Evolutionary conservation across 2,888 invertebrate species (phyloP).

Genomic region (Bursaphelenchus okinawaensis): DNA sequence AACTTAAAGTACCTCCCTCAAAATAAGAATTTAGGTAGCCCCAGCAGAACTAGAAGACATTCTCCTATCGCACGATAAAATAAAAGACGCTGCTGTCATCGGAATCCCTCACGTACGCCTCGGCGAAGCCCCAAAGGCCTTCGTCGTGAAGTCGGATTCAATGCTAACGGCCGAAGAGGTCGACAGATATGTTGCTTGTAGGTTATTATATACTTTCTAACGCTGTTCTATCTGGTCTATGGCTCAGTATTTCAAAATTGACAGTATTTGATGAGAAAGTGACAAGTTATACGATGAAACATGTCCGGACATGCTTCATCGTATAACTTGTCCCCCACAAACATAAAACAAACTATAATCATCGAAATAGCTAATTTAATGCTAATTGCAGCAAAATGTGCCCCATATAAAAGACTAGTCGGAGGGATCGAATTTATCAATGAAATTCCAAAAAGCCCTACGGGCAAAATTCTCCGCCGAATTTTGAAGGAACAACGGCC

Average conservation of each 20-base stretch:
- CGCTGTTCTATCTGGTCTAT: too few relatives aligned
- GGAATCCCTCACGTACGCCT: constrained; percentile 12
- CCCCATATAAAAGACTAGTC: neutral
- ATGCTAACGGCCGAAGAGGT: neutral
- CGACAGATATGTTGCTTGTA: neutral
- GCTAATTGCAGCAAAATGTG: neutral
- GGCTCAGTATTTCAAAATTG: too few relatives aligned
- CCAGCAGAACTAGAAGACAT: constrained; percentile 32
- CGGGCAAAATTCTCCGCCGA: neutral
- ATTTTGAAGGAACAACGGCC: neutral
- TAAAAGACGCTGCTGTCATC: constrained; percentile 31
- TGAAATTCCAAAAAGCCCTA: constrained; percentile 1
- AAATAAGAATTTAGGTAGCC: too few relatives aligned
- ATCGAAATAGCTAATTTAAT: neutral
- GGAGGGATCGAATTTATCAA: constrained; percentile 2
- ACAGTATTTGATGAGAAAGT: too few relatives aligned
- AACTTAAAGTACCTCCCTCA: too few relatives aligned
- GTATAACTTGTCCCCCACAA: too few relatives aligned
- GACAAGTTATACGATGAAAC: too few relatives aligned
- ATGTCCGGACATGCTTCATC: too few relatives aligned
- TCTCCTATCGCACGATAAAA: constrained; percentile 27
- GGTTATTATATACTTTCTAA: too few relatives aligned
- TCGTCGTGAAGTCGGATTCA: neutral
- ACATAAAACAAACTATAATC: neutral
- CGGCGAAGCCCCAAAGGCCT: constrained; percentile 31